Evolutionary conservation across 2,797 vertebrate genomes (phyloP).

Genomic region (Oophaga sylvatica): DNA sequence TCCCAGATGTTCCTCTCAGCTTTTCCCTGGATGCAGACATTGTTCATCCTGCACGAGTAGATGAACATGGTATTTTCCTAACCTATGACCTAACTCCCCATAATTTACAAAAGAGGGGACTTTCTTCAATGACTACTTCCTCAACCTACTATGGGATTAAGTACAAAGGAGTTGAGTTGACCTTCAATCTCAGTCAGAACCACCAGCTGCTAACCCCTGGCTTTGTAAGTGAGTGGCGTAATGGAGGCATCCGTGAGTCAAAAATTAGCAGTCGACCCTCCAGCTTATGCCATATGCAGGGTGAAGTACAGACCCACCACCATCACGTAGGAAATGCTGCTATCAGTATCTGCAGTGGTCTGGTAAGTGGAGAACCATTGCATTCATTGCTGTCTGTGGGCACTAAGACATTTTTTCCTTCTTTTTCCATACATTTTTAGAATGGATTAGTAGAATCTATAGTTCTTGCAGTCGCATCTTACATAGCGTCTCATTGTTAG

Average conservation of each 20-base stretch:
- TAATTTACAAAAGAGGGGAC: conserved; percentile 78
- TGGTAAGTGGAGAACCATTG: conserved; percentile 82
- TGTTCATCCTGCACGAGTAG: conserved; percentile 86
- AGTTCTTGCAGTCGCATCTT: not conserved
- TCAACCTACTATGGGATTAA: conserved; percentile 83
- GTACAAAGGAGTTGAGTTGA: conserved; percentile 77
- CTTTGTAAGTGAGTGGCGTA: conserved; percentile 85
- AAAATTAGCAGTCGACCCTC: conserved; percentile 66
- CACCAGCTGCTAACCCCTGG: conserved; percentile 82
- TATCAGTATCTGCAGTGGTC: conserved; percentile 89
- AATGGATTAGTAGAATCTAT: not conserved
- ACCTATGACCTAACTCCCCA: conserved; percentile 87
- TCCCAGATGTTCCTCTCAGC: conserved; percentile 59
- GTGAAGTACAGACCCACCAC: conserved; percentile 79
- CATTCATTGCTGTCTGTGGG: not conserved
- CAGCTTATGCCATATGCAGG: conserved; percentile 84
- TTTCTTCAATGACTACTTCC: conserved; percentile 60
- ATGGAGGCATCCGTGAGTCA: conserved; percentile 75
- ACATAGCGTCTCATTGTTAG: not conserved
- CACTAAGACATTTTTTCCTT: not conserved
- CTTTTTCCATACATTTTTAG: not conserved
- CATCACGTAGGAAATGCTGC: conserved; percentile 78
- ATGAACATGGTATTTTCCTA: conserved; percentile 85
- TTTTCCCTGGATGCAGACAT: conserved; percentile 71
- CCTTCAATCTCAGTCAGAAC: conserved; percentile 91